These are phyloP conservation scores for Alcedo atthis DNA, from an alignment of 2,797 vertebrate species.

Conservation along the genomic window DNA sequence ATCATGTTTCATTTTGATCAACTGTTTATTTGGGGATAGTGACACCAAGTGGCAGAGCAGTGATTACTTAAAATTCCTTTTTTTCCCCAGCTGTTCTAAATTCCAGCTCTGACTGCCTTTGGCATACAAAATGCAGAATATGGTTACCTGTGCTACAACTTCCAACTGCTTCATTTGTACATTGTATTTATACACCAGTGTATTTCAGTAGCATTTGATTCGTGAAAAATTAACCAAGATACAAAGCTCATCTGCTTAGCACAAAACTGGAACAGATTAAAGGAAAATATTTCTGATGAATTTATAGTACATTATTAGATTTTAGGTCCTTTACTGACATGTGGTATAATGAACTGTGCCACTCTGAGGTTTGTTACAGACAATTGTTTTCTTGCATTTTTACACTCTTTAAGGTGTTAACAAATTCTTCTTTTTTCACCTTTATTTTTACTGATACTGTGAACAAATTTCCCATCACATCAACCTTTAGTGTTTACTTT, in stretches of 20 bases:
- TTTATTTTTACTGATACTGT: background rate
- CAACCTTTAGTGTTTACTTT: background rate
- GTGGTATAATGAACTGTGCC: background rate
- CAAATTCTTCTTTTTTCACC: background rate
- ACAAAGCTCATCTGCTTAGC: background rate
- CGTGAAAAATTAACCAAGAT: background rate
- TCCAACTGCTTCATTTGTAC: background rate
- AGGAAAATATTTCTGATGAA: background rate
- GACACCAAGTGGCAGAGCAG: slow-evolving; percentile 68
- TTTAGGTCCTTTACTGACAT: background rate
- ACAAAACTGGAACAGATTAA: background rate
- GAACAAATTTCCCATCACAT: background rate
- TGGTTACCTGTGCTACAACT: background rate
- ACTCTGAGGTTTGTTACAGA: background rate
- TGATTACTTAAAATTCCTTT: background rate
- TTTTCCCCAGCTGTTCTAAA: background rate
- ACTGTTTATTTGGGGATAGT: slow-evolving; percentile 26
- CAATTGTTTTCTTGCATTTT: background rate
- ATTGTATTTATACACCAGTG: background rate
- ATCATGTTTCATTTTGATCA: background rate
- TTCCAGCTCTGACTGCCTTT: background rate
- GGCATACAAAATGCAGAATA: background rate
- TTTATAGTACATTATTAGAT: background rate
- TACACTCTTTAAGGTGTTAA: background rate
- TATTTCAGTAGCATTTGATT: background rate